phyloP scores from a whole-genome alignment of 1,140 invertebrate genomes.

The Pseudoatta argentina region DNA sequence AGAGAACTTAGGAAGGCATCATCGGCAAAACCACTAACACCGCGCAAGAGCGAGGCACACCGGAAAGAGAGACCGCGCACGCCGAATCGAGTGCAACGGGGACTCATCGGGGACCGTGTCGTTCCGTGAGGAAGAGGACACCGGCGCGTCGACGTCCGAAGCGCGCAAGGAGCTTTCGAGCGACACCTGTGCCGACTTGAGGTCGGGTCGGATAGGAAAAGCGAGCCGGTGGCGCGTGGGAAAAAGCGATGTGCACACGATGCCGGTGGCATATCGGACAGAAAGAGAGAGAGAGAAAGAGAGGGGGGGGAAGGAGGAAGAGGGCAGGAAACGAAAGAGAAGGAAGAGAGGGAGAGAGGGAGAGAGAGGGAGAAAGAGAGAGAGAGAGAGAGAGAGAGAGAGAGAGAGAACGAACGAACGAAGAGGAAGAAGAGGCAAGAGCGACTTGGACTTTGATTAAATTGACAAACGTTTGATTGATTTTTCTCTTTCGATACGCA shows the following conservation, averaged over 20 bases:
- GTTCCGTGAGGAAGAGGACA: conserved; percentile 17
- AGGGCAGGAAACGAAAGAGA: background rate
- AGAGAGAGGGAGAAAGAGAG: background rate
- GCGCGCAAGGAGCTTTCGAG: conserved; percentile 41
- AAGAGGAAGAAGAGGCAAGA: no score
- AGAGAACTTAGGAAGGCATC: background rate
- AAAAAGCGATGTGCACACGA: conserved; percentile 36
- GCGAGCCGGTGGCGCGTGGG: background rate
- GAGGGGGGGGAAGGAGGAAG: background rate
- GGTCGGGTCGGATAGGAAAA: background rate
- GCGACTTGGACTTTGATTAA: no score
- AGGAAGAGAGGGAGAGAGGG: background rate
- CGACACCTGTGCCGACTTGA: conserved; percentile 49
- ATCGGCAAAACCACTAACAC: background rate
- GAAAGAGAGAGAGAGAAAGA: background rate
- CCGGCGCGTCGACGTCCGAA: conserved; percentile 9
- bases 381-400: conserved; percentile 12
- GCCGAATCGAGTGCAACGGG: conserved; percentile 19
- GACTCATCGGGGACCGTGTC: conserved; percentile 9
- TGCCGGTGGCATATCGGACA: conserved; percentile 34
- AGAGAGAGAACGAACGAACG: no score
- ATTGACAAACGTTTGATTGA: no score
- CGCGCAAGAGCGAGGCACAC: conserved; percentile 11
- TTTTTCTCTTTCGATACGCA: no score
- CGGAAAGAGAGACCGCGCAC: conserved; percentile 1